Evolutionary conservation across 2,888 invertebrate genomes (phyloP), one percentile per base, ranked within the genome.

Genomic region (Eupithecia insigniata): DNA sequence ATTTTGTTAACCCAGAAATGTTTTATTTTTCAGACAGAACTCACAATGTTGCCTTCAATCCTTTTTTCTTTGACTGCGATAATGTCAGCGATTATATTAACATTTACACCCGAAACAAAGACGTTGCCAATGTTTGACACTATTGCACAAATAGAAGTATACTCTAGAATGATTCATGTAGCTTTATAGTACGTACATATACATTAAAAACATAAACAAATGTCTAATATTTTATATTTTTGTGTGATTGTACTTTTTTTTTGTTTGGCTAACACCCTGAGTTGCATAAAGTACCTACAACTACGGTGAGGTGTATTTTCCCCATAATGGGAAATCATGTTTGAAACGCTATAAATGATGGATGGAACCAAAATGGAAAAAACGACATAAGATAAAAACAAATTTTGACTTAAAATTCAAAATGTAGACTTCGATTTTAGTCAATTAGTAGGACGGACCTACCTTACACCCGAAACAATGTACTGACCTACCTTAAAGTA

Each of bases 101-200:
- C 79, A 1, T 89, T 92, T 55, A 90, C 90, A 1, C 91, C 92
- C 6, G 92, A 92, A 84, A 92, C 92, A 0, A 92, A 87, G 80
- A 78, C 74, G 2, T 67, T 91, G 46, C 92, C 92, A 0, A 78
- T 92, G 82, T 90, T 90, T 61, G 92, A 92, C 72, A 92, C 92
- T 0, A 87, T 92, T 46, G 89, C 86, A 1, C 90, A 92, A 85
- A 82, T 91, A 3, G 89, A 90, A 71, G 79, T 80, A 6, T 83
- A 87, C 64, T 85, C 85, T 76, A 72, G 77, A 30, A 86, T 85
- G 81, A 71, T 26, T 6, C 32, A 18, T 43, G 61, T 18, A 7
- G 43, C 30, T 60, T 60, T 14, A 67, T 67, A 34, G 18, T 26
- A 22, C 14, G 0, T 14, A n/a, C n/a, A n/a, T n/a, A 28, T 12